Percentiles rank a stretch among this genome's conserved stretches.
These are phyloP conservation scores for Epinephelus fuscoguttatus DNA, from an alignment of 2,113 vertebrate species.

Conservation along the genomic window DNA sequence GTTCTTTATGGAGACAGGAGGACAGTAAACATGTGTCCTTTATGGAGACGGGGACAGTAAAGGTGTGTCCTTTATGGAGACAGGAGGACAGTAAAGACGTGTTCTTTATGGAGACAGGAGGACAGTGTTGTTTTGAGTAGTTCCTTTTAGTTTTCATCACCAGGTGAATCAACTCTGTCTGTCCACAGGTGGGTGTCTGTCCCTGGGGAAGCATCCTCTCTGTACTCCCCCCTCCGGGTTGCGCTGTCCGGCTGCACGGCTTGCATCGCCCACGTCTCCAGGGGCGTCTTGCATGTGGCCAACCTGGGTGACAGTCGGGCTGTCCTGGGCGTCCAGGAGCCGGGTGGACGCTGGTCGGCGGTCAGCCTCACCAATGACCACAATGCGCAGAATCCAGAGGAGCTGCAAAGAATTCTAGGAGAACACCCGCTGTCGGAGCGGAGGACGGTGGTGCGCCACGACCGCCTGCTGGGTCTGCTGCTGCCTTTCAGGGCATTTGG, in stretches of 20 bases:
- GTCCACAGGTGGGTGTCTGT: slow-evolving; percentile 45
- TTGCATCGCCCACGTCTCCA: slow-evolving; percentile 69
- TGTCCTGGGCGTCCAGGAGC: slow-evolving; percentile 72
- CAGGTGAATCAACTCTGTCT: not conserved
- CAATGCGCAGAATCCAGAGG: slow-evolving; percentile 77
- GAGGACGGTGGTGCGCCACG: slow-evolving; percentile 71
- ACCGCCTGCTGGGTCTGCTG: slow-evolving; percentile 78
- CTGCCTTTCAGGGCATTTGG: slow-evolving; percentile 81
- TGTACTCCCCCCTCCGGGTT: slow-evolving; percentile 70
- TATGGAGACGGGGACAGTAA: too few species aligned
- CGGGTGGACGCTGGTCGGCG: slow-evolving; percentile 62
- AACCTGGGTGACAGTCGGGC: slow-evolving; percentile 81
- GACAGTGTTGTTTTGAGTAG: not conserved
- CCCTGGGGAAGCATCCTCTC: slow-evolving; percentile 42
- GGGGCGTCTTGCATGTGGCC: slow-evolving; percentile 66
- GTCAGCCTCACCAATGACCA: slow-evolving; percentile 77
- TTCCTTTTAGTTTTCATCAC: not conserved
- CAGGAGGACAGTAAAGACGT: too few species aligned
- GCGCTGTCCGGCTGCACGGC: slow-evolving; percentile 79
- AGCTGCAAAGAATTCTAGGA: slow-evolving; percentile 72
- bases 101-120: not conserved
- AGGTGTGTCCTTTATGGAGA: too few species aligned
- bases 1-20: too few species aligned
- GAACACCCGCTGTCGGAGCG: slow-evolving; percentile 71
- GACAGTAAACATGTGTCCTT: too few species aligned